phyloP scores from a whole-genome alignment of 2,888 invertebrate genomes.

The Coenonympha glycerion region DNA sequence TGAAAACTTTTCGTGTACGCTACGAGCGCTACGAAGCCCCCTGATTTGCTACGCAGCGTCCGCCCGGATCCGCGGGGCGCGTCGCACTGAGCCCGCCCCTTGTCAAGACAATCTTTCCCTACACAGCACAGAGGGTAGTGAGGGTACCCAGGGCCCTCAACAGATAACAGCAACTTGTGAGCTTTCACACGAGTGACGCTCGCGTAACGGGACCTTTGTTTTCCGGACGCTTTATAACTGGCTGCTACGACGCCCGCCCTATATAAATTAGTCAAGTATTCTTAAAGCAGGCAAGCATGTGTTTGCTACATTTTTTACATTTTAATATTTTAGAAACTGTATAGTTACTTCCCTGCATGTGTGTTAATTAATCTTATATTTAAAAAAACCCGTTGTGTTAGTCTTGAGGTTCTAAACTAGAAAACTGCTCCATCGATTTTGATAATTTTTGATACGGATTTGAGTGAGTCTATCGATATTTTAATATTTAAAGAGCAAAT shows the following conservation, averaged over 20 bases:
- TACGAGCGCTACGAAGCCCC: slow-evolving; percentile 33
- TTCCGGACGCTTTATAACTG: slow-evolving; percentile 44
- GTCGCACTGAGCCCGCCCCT: slow-evolving; percentile 63
- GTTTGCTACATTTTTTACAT: background rate
- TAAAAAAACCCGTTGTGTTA: no score
- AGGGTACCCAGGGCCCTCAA: slow-evolving; percentile 58
- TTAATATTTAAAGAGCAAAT: no score
- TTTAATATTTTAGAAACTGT: background rate
- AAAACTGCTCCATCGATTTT: no score
- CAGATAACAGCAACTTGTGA: slow-evolving; percentile 64
- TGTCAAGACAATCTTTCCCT: slow-evolving; percentile 72
- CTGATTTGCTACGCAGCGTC: slow-evolving; percentile 54
- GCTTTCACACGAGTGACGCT: slow-evolving; percentile 62
- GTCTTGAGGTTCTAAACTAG: no score
- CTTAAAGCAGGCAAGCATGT: background rate
- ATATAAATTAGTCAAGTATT: background rate
- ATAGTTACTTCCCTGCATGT: no score
- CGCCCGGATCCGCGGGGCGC: slow-evolving; percentile 57
- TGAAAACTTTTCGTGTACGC: slow-evolving; percentile 41
- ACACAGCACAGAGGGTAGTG: no score
- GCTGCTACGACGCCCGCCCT: slow-evolving; percentile 8
- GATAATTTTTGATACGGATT: no score
- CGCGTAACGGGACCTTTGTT: slow-evolving; percentile 59
- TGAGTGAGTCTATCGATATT: no score
- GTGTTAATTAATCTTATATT: no score